Percentiles rank a stretch among this genome's conserved stretches.
These are phyloP conservation scores for Drosophila carrolli DNA, from an alignment of 1,140 invertebrate genomes.

Conservation along the genomic window DNA sequence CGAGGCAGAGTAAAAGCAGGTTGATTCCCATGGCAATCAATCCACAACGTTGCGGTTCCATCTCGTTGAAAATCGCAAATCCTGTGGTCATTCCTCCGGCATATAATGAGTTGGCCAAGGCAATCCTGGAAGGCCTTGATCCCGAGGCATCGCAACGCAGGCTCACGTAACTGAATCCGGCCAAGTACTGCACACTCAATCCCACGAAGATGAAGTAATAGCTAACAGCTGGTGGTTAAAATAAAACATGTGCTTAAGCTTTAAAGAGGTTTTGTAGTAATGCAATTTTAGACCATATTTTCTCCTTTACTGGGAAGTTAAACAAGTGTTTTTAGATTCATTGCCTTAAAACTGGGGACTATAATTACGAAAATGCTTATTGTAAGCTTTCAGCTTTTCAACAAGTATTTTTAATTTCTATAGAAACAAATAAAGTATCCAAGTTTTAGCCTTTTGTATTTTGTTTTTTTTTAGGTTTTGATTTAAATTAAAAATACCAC, in stretches of 20 bases:
- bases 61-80: conserved; percentile 75
- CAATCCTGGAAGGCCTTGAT: conserved; percentile 56
- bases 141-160: conserved; percentile 64
- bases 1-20: conserved; percentile 45
- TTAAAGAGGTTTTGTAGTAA: neutral
- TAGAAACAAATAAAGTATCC: too few relatives aligned
- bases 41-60: conserved; percentile 65
- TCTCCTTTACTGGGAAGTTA: too few relatives aligned
- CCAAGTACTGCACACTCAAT: conserved; percentile 60
- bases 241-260: neutral
- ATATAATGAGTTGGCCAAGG: conserved; percentile 64
- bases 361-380: too few relatives aligned
- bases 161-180: conserved; percentile 71
- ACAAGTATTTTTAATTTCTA: too few relatives aligned
- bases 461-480: too few relatives aligned
- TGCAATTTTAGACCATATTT: too few relatives aligned
- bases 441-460: too few relatives aligned
- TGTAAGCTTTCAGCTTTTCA: too few relatives aligned
- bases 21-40: conserved; percentile 55
- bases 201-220: conserved; percentile 77
- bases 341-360: too few relatives aligned
- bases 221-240: conserved; percentile 52
- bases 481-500: too few relatives aligned
- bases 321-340: too few relatives aligned
- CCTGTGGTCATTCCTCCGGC: conserved; percentile 58